phyloP scores from a whole-genome alignment of 2,113 vertebrate genomes.

The Burhinus oedicnemus region DNA sequence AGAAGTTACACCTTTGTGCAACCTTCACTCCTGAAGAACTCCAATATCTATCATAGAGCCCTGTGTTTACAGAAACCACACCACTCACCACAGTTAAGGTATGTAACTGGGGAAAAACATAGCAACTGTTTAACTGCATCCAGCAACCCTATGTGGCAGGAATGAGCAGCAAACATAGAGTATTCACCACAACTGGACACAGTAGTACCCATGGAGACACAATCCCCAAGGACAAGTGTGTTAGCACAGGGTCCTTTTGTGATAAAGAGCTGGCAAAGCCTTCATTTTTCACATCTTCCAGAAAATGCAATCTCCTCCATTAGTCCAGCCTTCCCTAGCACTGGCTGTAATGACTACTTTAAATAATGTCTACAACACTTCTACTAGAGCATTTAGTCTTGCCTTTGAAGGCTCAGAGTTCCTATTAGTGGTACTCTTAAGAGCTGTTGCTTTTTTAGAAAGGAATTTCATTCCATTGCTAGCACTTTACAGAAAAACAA shows the following conservation, averaged over 20 bases:
- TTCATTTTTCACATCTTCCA: background rate
- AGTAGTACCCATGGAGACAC: background rate
- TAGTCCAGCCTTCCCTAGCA: background rate
- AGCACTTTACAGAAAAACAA: background rate
- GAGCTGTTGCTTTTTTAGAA: background rate
- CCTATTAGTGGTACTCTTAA: background rate
- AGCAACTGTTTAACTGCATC: background rate
- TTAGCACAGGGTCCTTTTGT: background rate
- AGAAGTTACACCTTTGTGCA: background rate
- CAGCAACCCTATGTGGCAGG: background rate
- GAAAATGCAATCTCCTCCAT: background rate
- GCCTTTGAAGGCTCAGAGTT: background rate
- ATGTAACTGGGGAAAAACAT: background rate
- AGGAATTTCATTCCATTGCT: background rate
- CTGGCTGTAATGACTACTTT: background rate
- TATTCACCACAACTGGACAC: background rate
- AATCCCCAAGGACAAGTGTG: background rate
- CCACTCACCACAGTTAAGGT: background rate
- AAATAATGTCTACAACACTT: background rate
- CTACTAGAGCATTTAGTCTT: background rate
- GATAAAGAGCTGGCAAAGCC: background rate
- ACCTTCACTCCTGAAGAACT: background rate
- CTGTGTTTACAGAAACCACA: background rate
- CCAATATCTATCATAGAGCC: background rate
- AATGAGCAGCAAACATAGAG: background rate